Conservation (phyloP, 2,113 vertebrate genomes). For the Fregata magnificens region DNA sequence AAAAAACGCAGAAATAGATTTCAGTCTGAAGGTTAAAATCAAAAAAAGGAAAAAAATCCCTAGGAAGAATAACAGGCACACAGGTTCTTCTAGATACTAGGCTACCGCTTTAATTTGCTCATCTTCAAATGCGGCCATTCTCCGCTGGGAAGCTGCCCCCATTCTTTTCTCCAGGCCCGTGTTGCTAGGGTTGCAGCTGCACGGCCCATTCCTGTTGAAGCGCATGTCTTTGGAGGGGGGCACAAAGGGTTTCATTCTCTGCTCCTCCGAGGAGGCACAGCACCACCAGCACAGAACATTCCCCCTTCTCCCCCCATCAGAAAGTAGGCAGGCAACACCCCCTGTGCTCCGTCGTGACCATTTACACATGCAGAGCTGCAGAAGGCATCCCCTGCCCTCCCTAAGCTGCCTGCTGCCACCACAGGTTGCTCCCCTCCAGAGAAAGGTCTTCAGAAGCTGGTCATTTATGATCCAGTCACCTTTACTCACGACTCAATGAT, state of each 20-base stretch:
- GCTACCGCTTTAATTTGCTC: constrained; percentile 32
- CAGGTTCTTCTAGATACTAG: neutral
- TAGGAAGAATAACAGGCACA: neutral
- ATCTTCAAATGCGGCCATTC: constrained; percentile 19
- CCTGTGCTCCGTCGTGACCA: neutral
- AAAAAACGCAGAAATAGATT: accelerated
- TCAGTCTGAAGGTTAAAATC: neutral
- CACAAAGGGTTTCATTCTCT: constrained; percentile 77
- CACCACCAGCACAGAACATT: constrained; percentile 5
- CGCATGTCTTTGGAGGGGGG: constrained; percentile 29
- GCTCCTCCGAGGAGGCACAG: constrained; percentile 18
- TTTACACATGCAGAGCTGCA: neutral
- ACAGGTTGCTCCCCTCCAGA: neutral
- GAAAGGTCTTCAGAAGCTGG: neutral
- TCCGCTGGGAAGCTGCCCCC: constrained; percentile 60
- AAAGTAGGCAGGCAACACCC: neutral
- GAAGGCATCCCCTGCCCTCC: neutral
- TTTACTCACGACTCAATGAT: accelerated
- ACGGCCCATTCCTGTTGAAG: constrained; percentile 55
- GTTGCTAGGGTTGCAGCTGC: constrained; percentile 80
- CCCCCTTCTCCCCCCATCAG: neutral
- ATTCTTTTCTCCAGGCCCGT: constrained; percentile 64
- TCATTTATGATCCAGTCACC: neutral
- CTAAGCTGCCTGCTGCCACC: neutral
- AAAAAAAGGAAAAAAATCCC: too few relatives aligned